Conservation (phyloP, 1,140 invertebrate genomes). For the Cotesia typhae region DNA sequence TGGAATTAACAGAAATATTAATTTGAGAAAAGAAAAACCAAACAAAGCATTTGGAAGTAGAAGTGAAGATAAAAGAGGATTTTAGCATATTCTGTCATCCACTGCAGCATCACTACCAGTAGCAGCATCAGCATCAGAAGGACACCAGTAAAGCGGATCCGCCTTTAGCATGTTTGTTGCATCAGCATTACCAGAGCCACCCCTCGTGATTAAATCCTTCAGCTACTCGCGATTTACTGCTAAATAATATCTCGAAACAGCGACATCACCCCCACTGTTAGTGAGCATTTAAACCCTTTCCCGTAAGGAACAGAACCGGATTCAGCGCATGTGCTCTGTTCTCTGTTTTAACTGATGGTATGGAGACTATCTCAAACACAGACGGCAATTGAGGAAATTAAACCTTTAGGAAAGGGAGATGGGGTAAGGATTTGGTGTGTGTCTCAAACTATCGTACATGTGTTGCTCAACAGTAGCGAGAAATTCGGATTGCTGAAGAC, state of each 20-base stretch:
- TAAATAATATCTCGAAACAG: constrained; percentile 62
- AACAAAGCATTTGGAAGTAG: not conserved
- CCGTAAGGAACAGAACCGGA: too few relatives aligned
- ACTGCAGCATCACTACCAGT: constrained; percentile 20
- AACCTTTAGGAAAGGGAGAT: too few relatives aligned
- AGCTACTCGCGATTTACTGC: constrained; percentile 56
- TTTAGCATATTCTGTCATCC: constrained; percentile 38
- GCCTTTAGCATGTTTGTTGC: constrained; percentile 62
- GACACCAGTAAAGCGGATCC: constrained; percentile 36
- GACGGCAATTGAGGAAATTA: too few relatives aligned
- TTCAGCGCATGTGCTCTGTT: too few relatives aligned
- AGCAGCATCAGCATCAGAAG: not conserved
- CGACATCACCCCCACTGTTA: constrained; percentile 31
- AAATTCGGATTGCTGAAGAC: not conserved
- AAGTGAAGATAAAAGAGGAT: constrained; percentile 33
- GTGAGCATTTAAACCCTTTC: not conserved
- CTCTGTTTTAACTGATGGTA: too few relatives aligned
- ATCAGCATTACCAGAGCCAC: constrained; percentile 54
- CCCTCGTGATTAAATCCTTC: constrained; percentile 28
- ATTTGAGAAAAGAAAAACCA: not conserved
- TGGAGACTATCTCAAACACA: too few relatives aligned
- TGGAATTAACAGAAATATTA: too few relatives aligned
- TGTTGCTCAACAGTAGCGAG: constrained; percentile 4
- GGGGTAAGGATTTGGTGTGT: too few relatives aligned
- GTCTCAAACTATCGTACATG: not conserved